Conservation (phyloP, 2,888 invertebrate species). For the Tipula helvola region DNA sequence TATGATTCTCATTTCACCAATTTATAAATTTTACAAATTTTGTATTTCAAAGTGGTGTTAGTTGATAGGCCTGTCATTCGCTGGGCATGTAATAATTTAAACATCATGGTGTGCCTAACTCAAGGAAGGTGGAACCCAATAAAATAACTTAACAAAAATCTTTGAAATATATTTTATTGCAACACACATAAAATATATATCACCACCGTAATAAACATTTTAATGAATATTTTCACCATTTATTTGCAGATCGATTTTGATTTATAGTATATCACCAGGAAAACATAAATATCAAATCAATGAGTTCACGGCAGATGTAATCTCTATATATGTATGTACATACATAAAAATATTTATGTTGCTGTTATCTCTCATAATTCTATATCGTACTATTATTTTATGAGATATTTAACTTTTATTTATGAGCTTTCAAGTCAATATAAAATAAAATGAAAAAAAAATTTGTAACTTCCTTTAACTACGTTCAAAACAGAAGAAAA, state of each 20-base stretch:
- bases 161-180: neutral
- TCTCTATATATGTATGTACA: neutral
- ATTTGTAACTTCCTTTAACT: neutral
- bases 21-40: too few relatives aligned
- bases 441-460: neutral
- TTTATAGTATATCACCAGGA: neutral
- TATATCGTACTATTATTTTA: neutral
- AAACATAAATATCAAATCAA: neutral
- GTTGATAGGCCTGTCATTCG: too few relatives aligned
- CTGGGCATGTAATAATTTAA: too few relatives aligned
- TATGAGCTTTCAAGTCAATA: neutral
- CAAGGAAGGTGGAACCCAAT: too few relatives aligned
- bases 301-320: neutral
- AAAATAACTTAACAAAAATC: too few relatives aligned
- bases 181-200: neutral
- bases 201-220: neutral
- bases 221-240: neutral
- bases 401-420: neutral
- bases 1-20: too few relatives aligned
- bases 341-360: neutral
- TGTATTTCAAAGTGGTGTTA: too few relatives aligned
- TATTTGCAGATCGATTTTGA: neutral
- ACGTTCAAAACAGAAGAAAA: neutral
- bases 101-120: too few relatives aligned
- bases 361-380: neutral